Base-by-base conservation (phyloP, 1,140 invertebrate genomes). In the Diachasmimorpha longicaudata region DNA sequence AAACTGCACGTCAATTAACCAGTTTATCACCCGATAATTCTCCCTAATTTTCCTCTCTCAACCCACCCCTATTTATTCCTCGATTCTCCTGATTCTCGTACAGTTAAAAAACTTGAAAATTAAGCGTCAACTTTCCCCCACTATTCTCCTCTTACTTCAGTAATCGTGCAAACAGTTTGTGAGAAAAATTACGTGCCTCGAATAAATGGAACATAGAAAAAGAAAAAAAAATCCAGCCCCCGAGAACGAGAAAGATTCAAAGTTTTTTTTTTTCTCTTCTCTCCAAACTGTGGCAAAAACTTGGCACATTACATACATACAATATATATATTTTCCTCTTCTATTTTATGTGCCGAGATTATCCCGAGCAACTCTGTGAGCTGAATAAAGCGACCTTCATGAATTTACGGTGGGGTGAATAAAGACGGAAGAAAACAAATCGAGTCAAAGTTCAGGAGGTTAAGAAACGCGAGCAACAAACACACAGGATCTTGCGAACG, bases 101-200 rank as follows among this genome's bases (percentile, higher is more conserved):
- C 31, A 31, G 6, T 66, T 66, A 6, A 2, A 68, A 63, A 25
- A 39, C 66, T 68, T 39, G 36, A 68, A 37, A 68, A 68, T 68
- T 68, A n/a, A 68, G 14, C 63, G 63, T 68, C 14, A 6, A 68
- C 66, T 68, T 37, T 36, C 4, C 39, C 39, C 16, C 66, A 68
- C 66, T 68, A 6, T 39, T 39, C 11, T 68, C 39, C 4, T n/a
- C n/a, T 14, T 68, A 37, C 36, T 68, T 37, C 66, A 39, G 66
- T 68, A 68, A 68, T 68, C 66, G 66, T 37, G 36, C 66, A 68
- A 37, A 68, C 36, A 36, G 66, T 68, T 68, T 68, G 66, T 16
- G 9, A 68, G 66, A 37, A 68, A 68, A 68, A 68, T 68, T 68
- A 68, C 66, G 66, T 68, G 66, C 36, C 66, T 68, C n/a, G 66